Base-by-base conservation (phyloP, 2,113 vertebrate species). In the Speoplatyrhinus poulsoni region DNA sequence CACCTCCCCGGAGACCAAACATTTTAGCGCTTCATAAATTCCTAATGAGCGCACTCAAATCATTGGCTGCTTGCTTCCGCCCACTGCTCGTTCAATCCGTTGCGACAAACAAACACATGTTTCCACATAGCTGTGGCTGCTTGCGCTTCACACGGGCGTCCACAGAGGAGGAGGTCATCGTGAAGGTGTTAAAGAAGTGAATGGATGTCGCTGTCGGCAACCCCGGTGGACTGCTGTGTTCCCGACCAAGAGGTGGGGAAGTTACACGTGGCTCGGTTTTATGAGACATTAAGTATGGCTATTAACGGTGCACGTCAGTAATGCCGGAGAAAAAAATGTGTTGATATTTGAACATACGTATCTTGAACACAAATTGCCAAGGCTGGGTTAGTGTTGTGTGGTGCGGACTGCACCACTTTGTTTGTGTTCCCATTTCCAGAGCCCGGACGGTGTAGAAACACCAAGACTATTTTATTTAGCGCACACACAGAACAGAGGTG, bases 21-120 rank as follows among this genome's bases (percentile, higher is more conserved):
- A 95, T 95, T 97, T 98, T 95, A 99, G 95, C 94, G 96, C 96
- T 98, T 96, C 95, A 97, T 98, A 96, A 96, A 98, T 96, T 98
- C 95, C 95, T 96, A 97, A 98, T 95, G 96, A 98, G 95, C 93
- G 92, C 91, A 94, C 95, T 97, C 94, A 93, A 95, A 96, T 95
- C 93, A 93, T 93, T 89, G 90, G 80, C 91, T 48, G 87, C 94
- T 95, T 94, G 94, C 93, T 86, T 70, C 94, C 93, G 87, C 72
- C 92, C 91, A 87, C 92, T 87, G 92, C 90, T 85, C 79, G 91
- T 86, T 93, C 93, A 86, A 89, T 86, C 92, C 93, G 91, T 89
- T 83, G 85, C 88, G 65, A 84, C 85, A 90, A 83, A 89, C 88
- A 92, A 88, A 91, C 86, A 83, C 26, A 26, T 26, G 26, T 26